Percentiles rank a stretch among this genome's conserved stretches.
phyloP scores from a whole-genome alignment of 2,888 invertebrate species.

The Icerya purchasi region DNA sequence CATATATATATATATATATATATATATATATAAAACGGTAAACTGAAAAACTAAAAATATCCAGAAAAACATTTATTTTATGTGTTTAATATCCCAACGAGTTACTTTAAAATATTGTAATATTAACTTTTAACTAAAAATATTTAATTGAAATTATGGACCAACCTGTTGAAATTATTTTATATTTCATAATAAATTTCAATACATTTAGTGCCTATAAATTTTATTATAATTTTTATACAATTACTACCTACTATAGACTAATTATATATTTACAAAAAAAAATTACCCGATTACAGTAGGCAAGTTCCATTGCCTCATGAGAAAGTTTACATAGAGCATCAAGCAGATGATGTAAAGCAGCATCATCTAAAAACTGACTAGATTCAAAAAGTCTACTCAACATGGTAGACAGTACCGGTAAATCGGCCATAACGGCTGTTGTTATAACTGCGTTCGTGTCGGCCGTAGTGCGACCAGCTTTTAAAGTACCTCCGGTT shows the following conservation, averaged over 20 bases:
- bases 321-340: conserved; percentile 87
- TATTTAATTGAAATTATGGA: too few relatives aligned
- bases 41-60: background rate
- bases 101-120: too few relatives aligned
- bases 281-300: conserved; percentile 58
- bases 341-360: conserved; percentile 85
- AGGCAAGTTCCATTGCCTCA: conserved; percentile 92
- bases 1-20: background rate
- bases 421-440: conserved; percentile 88
- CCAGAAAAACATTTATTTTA: too few relatives aligned
- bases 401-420: conserved; percentile 69
- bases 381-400: conserved; percentile 87
- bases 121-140: too few relatives aligned
- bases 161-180: too few relatives aligned
- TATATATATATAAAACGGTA: background rate
- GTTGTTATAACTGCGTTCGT: conserved; percentile 77
- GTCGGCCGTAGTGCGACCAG: conserved; percentile 54
- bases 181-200: too few relatives aligned
- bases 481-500: conserved; percentile 77
- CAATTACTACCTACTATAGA: background rate
- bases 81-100: too few relatives aligned
- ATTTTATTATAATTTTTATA: background rate
- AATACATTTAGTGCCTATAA: background rate
- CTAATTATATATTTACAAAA: background rate
- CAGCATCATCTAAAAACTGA: conserved; percentile 78